Conservation (phyloP, 2,797 vertebrate genomes). For the Amniataba percoides region DNA sequence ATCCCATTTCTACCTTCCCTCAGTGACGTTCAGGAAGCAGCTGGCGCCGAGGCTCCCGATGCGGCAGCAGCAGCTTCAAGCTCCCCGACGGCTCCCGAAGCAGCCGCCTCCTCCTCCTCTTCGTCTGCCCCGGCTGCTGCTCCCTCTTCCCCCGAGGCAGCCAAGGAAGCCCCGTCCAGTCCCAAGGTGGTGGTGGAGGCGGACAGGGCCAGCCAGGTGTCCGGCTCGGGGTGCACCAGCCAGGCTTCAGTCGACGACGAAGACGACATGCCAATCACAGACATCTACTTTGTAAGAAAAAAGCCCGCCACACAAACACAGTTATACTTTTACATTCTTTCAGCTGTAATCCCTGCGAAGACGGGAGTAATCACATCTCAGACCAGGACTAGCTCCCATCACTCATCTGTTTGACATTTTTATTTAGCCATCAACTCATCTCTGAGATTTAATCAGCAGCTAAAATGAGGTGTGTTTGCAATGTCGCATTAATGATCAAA, state of each 20-base stretch:
- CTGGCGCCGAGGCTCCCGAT: slow-evolving; percentile 32
- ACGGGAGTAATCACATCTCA: slow-evolving; percentile 1
- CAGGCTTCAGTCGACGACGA: slow-evolving; percentile 96
- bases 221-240: slow-evolving; percentile 92
- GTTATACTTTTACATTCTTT: not conserved
- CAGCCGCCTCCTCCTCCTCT: slow-evolving; percentile 50
- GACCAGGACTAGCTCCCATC: slow-evolving; percentile 29
- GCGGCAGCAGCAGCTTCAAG: slow-evolving; percentile 72
- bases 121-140: slow-evolving; percentile 63
- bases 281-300: slow-evolving; percentile 96
- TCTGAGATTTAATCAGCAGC: not conserved
- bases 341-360: not conserved
- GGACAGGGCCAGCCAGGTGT: slow-evolving; percentile 91
- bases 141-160: slow-evolving; percentile 50
- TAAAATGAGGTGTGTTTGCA: not conserved
- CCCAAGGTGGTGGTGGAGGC: slow-evolving; percentile 83
- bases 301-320: not conserved
- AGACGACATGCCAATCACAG: slow-evolving; percentile 90
- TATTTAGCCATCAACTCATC: slow-evolving; percentile 33
- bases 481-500: not conserved
- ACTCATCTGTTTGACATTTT: slow-evolving; percentile 34
- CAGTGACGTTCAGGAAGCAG: slow-evolving; percentile 77
- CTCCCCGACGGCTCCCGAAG: slow-evolving; percentile 73
- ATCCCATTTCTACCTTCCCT: not conserved
- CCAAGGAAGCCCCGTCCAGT: slow-evolving; percentile 56